Base-by-base conservation (phyloP, 2,888 invertebrate species). In the Holacanthella duospinosa region DNA sequence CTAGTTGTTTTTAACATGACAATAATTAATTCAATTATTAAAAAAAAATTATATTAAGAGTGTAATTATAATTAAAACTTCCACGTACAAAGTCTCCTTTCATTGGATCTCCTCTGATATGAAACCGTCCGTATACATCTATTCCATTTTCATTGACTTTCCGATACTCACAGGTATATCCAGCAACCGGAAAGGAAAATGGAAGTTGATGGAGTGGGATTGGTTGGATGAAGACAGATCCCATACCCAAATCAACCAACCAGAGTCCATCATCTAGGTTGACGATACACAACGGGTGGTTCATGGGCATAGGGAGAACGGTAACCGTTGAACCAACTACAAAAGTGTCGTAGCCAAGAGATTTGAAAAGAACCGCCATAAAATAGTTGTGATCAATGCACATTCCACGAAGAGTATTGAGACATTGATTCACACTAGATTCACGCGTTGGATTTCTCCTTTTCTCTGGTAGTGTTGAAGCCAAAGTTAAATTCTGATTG, bases 341-440 rank as follows among this genome's bases (percentile, higher is more conserved):
- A 21, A 28, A 29, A 2, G 57, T 24, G 29, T 57, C 57, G 57
- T 57, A 57, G 4, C 57, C 57, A 3, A 57, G 9, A 6, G n/a
- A 21, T 3, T 21, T 29, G 29, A 57, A 29, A 21, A 57, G 27
- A 4, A n/a, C 9, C 3, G 36, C 57, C 27, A 57, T 16, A 24
- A 57, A 57, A 24, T 57, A 57, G 29, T 57, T 57, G 29, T 57
- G 57, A 16, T 57, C 57, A 24, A 57, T 57, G 29, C 57, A 57
- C 57, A 57, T 57, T n/a, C 57, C 57, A 6, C 36, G 29, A 12
- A 29, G 28, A 6, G 29, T 25, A 19, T 57, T 29, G 19, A 16
- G 16, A 29, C 29, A 29, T 19, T 57, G 9, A 21, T 16, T 6
- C 2, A 28, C 24, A 21, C 29, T 6, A n/a, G 16, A 16, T 9